Conservation (phyloP, 37 sponge, comb jelly and placozoan species). For the Amphimedon queenslandica region DNA sequence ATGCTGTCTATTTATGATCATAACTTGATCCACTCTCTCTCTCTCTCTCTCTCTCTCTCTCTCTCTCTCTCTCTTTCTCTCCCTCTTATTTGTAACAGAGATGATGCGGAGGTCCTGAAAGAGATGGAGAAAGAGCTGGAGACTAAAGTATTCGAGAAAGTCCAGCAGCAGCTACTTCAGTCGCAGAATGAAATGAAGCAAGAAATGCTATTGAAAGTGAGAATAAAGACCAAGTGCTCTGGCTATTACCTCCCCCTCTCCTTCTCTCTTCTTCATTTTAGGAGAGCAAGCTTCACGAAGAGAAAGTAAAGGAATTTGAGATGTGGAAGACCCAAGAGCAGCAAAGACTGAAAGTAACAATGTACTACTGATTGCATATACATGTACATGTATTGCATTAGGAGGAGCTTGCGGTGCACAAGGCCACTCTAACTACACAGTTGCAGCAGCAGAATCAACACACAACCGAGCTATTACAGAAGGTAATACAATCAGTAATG, state of each 20-base stretch:
- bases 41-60: neutral
- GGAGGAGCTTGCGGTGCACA: neutral
- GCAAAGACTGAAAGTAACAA: slow-evolving; percentile 30
- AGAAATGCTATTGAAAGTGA: slow-evolving; percentile 45
- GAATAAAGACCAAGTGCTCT: too few relatives aligned
- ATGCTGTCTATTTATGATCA: neutral
- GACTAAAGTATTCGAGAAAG: slow-evolving; percentile 44
- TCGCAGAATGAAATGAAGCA: slow-evolving; percentile 43
- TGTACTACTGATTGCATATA: neutral
- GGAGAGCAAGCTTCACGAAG: slow-evolving; percentile 39
- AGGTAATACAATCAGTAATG: slow-evolving; percentile 9
- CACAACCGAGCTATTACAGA: slow-evolving; percentile 6
- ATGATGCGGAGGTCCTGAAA: too few relatives aligned
- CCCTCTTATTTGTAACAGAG: too few relatives aligned
- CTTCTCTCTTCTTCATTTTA: slow-evolving; percentile 1
- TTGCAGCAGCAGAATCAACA: neutral
- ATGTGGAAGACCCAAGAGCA: slow-evolving; percentile 54
- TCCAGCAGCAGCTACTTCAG: slow-evolving; percentile 34
- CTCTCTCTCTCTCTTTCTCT: neutral
- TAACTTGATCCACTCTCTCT: neutral
- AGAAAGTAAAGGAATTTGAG: slow-evolving; percentile 49
- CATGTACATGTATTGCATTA: neutral
- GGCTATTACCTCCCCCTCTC: too few relatives aligned
- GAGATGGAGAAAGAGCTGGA: slow-evolving; percentile 60
- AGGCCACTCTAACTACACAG: neutral